Evolutionary conservation across 2,888 invertebrate genomes (phyloP).

Genomic region (Creontiades dilutus): DNA sequence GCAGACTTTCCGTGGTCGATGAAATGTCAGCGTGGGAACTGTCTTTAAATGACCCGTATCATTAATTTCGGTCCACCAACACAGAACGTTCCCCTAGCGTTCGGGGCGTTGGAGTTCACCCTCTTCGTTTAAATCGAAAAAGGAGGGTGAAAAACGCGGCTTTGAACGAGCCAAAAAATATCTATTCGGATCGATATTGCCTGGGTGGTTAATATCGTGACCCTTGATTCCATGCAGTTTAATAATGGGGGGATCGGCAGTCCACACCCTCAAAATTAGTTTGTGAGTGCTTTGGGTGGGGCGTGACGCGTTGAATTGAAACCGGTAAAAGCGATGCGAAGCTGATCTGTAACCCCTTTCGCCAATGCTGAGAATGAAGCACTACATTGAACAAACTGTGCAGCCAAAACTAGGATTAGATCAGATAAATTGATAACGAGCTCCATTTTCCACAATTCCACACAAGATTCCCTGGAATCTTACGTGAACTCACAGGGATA

Average conservation of each 20-base stretch:
- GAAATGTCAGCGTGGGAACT: neutral
- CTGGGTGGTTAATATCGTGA: neutral
- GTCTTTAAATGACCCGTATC: neutral
- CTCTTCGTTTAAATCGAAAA: neutral
- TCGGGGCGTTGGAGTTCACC: neutral
- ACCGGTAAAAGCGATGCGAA: neutral
- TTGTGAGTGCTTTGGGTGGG: neutral
- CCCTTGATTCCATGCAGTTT: slow-evolving; percentile 28
- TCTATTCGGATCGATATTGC: slow-evolving; percentile 9
- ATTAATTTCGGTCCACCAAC: neutral
- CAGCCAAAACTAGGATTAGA: no score
- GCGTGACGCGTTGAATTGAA: neutral
- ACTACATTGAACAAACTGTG: no score
- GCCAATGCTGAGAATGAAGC: no score
- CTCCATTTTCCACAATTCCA: no score
- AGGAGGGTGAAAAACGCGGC: neutral
- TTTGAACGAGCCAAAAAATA: neutral
- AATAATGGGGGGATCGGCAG: neutral
- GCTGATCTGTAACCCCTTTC: no score
- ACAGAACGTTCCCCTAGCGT: neutral
- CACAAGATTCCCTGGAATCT: no score
- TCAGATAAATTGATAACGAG: no score
- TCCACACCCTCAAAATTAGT: neutral
- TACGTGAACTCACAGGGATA: no score
- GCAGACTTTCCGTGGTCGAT: no score